These are phyloP conservation scores for Bombyx mori DNA, from an alignment of 1,140 invertebrate genomes.

Conservation along the genomic window DNA sequence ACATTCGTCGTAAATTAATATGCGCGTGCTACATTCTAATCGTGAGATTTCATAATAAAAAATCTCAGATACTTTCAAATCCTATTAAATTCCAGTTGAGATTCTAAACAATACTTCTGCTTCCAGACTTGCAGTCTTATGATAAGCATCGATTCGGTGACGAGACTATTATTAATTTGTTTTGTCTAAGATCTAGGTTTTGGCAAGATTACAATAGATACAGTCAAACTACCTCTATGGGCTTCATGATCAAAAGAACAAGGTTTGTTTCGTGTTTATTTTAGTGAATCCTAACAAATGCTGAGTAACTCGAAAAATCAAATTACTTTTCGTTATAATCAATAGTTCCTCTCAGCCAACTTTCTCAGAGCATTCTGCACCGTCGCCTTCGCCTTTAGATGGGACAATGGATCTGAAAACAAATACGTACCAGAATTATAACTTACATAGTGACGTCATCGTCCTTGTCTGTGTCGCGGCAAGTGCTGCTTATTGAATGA, in stretches of 20 bases:
- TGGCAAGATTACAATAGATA: conserved; percentile 33
- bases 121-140: conserved; percentile 28
- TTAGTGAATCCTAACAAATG: conserved; percentile 29
- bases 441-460: too few relatives aligned
- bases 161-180: too few relatives aligned
- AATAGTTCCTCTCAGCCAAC: conserved; percentile 63
- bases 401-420: conserved; percentile 61
- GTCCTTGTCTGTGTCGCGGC: too few relatives aligned
- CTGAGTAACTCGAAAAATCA: conserved; percentile 37
- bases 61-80: too few relatives aligned
- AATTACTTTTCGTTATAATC: conserved; percentile 19
- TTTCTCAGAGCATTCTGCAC: conserved; percentile 68
- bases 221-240: conserved; percentile 3
- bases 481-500: too few relatives aligned
- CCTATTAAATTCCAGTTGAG: not conserved
- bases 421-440: not conserved
- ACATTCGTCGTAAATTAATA: too few relatives aligned
- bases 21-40: too few relatives aligned
- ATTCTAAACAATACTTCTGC: conserved; percentile 2
- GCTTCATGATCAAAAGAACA: conserved; percentile 1
- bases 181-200: conserved; percentile 11
- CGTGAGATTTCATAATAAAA: too few relatives aligned
- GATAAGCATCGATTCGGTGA: conserved; percentile 12
- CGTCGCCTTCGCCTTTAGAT: conserved; percentile 66
- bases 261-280: not conserved